Percentiles rank a stretch among this genome's conserved stretches.
phyloP scores from a whole-genome alignment of 1,140 invertebrate species.

The Cardiocondyla obscurior region DNA sequence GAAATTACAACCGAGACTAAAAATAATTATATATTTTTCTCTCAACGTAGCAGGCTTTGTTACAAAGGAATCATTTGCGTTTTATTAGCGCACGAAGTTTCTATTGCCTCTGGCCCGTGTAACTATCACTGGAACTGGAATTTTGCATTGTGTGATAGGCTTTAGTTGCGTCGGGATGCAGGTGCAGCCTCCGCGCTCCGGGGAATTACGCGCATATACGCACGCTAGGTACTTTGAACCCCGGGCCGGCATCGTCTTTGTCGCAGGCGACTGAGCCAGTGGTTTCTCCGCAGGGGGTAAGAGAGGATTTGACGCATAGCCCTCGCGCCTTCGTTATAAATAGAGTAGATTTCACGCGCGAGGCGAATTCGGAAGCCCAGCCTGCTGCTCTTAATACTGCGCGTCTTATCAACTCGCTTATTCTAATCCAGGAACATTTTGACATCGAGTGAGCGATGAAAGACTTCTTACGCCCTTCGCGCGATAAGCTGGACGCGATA shows the following conservation, averaged over 20 bases:
- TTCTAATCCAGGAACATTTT: not conserved
- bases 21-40: no score
- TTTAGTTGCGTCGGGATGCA: conserved; percentile 18
- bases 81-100: no score
- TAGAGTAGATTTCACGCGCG: conserved; percentile 26
- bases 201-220: conserved; percentile 29
- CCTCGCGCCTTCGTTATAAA: conserved; percentile 33
- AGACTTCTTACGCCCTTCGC: not conserved
- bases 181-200: conserved; percentile 33
- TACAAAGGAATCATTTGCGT: no score
- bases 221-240: conserved; percentile 55
- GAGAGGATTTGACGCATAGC: conserved; percentile 54
- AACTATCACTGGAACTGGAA: no score
- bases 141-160: no score
- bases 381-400: not conserved
- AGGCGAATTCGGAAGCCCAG: conserved; percentile 15
- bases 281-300: conserved; percentile 62
- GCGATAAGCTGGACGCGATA: not conserved
- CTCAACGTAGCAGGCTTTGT: no score
- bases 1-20: no score
- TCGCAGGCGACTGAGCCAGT: conserved; percentile 49
- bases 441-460: no score
- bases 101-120: no score
- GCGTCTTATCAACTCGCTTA: conserved; percentile 2
- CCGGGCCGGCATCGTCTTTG: conserved; percentile 26